Evolutionary conservation across 1,140 invertebrate genomes (phyloP).

Genomic region (Oppia nitens): DNA sequence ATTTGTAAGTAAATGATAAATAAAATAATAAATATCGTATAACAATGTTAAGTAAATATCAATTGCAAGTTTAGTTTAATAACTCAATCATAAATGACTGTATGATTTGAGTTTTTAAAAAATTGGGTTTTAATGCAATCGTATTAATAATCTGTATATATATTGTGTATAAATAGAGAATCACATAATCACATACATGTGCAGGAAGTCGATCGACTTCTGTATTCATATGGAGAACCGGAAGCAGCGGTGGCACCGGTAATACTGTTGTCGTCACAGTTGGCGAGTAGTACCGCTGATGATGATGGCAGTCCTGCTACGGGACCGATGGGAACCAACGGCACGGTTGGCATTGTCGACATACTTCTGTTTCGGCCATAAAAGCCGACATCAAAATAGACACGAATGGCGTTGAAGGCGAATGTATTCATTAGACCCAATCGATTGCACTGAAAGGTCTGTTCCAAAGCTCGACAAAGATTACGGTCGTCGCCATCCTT

Average conservation of each 20-base stretch:
- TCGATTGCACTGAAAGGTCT: constrained; percentile 14
- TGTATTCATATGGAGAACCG: not conserved
- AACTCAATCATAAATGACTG: no score
- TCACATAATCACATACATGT: not conserved
- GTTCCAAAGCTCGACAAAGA: constrained; percentile 1
- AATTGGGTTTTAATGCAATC: no score
- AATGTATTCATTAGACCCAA: constrained; percentile 13
- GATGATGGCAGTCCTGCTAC: not conserved
- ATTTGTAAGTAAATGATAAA: no score
- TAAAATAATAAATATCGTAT: no score
- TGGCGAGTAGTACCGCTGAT: not conserved
- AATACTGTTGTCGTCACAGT: not conserved
- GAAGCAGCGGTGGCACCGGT: no score
- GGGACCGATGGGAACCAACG: not conserved
- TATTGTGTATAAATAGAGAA: not conserved
- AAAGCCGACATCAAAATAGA: constrained; percentile 10
- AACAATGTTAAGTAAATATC: no score
- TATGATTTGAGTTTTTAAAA: no score
- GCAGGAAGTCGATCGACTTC: not conserved
- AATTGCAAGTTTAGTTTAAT: no score
- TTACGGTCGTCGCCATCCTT: constrained; percentile 14
- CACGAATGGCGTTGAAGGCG: constrained; percentile 10
- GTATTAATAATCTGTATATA: not conserved
- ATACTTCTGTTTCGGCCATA: constrained; percentile 23
- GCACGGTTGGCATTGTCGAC: not conserved